Base-by-base conservation (phyloP, 2,888 invertebrate species). In the Gibbula magus region DNA sequence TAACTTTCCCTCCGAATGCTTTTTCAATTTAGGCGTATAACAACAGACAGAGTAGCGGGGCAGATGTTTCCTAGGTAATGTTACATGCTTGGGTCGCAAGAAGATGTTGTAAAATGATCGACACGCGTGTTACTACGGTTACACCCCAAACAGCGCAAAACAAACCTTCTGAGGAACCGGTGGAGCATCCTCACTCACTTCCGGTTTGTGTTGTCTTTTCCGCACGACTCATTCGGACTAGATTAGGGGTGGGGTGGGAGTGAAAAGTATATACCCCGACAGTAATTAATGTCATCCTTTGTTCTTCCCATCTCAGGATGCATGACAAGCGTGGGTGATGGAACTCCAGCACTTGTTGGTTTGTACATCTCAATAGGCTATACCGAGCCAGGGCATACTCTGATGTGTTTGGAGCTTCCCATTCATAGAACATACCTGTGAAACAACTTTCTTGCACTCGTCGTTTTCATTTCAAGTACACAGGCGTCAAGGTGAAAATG, bases 21-120 rank as follows among this genome's bases (percentile, higher is more conserved):
- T 61, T 61, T 22, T 61, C 61, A 61, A 61, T 61, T 61, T 61
- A 61, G 61, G 61, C 61, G 61, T 61, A 29, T 61, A 22, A 29
- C 18, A 29, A 61, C 61, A 29, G 22, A 20, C 61, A 25, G 61
- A 61, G 61, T 61, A 18, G 29, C 61, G 16, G 29, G 16, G 18
- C 61, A 61, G 61, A 61, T 61, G 61, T 61, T 20, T 13, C 61
- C 45, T 3, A 29, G 61, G 29, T 61, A 25, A 29, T 25, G 29
- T 61, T 61, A 61, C 61, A 61, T 61, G 61, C 61, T 25, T 45
- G 29, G 29, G 29, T 61, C 61, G 25, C 8, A 61, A 61, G 61
- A 61, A 61, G 25, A 61, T 61, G 61, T 29, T 61, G 61, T 61
- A 61, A 61, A 61, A 61, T 61, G 8, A 25, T 25, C 61, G 61